These are phyloP conservation scores for Rattus rattus DNA, from an alignment of 2,113 vertebrate species.

Conservation along the genomic window DNA sequence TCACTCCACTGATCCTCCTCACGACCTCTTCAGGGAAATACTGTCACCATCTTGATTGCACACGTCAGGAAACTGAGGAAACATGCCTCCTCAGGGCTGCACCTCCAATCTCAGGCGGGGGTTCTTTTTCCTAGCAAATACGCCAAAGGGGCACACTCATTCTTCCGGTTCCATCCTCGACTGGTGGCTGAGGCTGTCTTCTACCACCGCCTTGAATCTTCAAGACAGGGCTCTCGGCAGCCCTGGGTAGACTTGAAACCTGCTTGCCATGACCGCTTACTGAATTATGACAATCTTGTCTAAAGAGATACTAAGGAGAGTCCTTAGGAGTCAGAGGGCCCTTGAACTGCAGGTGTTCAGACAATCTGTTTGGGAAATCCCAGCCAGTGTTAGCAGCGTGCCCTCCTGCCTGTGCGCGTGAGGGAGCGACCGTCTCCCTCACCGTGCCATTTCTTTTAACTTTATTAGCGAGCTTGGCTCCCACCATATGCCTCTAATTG, in stretches of 20 bases:
- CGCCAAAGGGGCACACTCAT: background rate
- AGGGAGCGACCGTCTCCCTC: slow-evolving; percentile 61
- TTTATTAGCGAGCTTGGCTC: slow-evolving; percentile 78
- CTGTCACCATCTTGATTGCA: background rate
- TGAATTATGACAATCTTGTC: background rate
- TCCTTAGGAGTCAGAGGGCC: slow-evolving; percentile 34
- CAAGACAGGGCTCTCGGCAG: background rate
- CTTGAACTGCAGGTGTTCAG: slow-evolving; percentile 84
- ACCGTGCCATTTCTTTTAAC: slow-evolving; percentile 77
- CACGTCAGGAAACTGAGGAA: background rate
- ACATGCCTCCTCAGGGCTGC: background rate
- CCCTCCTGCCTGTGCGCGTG: slow-evolving; percentile 57
- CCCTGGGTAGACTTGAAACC: background rate
- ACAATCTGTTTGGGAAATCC: slow-evolving; percentile 83
- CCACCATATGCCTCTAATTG: slow-evolving; percentile 84
- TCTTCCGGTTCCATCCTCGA: background rate
- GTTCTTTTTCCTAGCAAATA: background rate
- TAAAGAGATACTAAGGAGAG: slow-evolving; percentile 9
- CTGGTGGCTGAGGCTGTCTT: background rate
- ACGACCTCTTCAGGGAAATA: background rate
- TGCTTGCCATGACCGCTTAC: background rate
- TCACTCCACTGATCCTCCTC: background rate
- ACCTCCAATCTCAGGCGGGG: background rate
- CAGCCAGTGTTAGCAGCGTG: slow-evolving; percentile 14
- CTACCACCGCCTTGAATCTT: background rate